Evolutionary conservation across 2,797 vertebrate species (phyloP).

Genomic region (Sebastes matsubarae): DNA sequence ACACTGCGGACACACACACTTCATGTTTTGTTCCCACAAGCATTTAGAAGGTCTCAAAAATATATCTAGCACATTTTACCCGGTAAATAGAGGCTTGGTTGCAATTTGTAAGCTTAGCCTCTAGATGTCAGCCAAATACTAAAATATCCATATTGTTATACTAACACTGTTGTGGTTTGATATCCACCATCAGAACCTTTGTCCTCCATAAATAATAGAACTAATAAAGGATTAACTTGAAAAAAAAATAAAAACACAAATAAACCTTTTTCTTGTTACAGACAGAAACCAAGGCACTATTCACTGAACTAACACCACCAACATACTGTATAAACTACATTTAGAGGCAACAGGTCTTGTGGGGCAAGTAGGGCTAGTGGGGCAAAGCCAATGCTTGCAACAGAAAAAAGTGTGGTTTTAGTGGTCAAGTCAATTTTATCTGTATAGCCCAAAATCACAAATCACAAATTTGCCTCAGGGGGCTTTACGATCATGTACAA

Average conservation of each 20-base stretch:
- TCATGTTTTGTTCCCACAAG: not conserved
- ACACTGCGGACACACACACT: not conserved
- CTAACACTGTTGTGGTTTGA: not conserved
- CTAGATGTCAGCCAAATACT: slow-evolving; percentile 57
- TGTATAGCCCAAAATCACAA: no score
- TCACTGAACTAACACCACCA: not conserved
- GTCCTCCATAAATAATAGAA: not conserved
- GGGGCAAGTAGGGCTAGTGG: not conserved
- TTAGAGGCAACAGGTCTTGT: not conserved
- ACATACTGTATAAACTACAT: not conserved
- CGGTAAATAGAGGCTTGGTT: not conserved
- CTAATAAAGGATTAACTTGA: not conserved
- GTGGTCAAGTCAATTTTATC: not conserved
- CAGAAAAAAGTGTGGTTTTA: not conserved
- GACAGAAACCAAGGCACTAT: not conserved
- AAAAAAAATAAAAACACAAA: not conserved
- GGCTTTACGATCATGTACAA: no score
- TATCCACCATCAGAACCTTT: not conserved
- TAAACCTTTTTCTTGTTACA: not conserved
- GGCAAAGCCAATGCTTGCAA: not conserved
- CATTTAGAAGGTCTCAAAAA: not conserved
- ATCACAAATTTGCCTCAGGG: no score
- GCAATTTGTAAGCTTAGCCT: slow-evolving; percentile 25
- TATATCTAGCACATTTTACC: not conserved
- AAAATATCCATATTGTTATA: not conserved